These are phyloP conservation scores for Orthonevra nobilis DNA, from an alignment of 2,888 invertebrate genomes.

Conservation along the genomic window DNA sequence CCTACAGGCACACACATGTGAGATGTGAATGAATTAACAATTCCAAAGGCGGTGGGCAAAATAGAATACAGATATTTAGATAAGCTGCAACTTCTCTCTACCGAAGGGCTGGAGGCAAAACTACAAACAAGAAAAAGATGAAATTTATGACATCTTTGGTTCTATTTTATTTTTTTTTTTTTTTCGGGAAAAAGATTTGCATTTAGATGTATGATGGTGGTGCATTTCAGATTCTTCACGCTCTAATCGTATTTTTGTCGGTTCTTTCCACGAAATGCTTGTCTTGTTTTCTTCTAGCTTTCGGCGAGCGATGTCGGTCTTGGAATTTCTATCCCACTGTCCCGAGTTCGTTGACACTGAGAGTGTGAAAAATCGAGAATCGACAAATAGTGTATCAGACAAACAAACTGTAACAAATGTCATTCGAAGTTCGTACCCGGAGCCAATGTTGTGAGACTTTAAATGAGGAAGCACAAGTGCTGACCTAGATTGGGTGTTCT, in stretches of 20 bases:
- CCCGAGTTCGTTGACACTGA: slow-evolving; percentile 25
- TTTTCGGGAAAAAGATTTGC: slow-evolving; percentile 44
- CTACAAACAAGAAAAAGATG: slow-evolving; percentile 19
- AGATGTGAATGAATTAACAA: slow-evolving; percentile 6
- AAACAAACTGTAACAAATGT: slow-evolving; percentile 46
- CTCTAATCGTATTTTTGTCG: slow-evolving; percentile 16
- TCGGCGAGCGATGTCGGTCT: neutral
- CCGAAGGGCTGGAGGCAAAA: slow-evolving; percentile 1
- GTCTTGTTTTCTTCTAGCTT: neutral
- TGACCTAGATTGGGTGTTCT: slow-evolving; percentile 34
- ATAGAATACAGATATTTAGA: too few species aligned
- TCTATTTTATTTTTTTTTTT: too few species aligned
- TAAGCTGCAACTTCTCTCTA: slow-evolving; percentile 14
- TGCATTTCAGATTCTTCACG: slow-evolving; percentile 29
- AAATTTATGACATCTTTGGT: slow-evolving; percentile 49
- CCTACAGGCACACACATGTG: neutral
- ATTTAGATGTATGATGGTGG: slow-evolving; percentile 40
- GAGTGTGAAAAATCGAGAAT: slow-evolving; percentile 9
- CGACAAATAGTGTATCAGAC: slow-evolving; percentile 22
- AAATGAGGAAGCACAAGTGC: slow-evolving; percentile 43
- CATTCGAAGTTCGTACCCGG: neutral
- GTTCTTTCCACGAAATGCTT: neutral
- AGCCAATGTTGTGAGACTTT: slow-evolving; percentile 14
- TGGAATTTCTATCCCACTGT: neutral
- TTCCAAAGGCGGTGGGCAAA: slow-evolving; percentile 4